These are phyloP conservation scores for Copidosoma floridanum DNA, from an alignment of 1,140 invertebrate species.

Conservation along the genomic window DNA sequence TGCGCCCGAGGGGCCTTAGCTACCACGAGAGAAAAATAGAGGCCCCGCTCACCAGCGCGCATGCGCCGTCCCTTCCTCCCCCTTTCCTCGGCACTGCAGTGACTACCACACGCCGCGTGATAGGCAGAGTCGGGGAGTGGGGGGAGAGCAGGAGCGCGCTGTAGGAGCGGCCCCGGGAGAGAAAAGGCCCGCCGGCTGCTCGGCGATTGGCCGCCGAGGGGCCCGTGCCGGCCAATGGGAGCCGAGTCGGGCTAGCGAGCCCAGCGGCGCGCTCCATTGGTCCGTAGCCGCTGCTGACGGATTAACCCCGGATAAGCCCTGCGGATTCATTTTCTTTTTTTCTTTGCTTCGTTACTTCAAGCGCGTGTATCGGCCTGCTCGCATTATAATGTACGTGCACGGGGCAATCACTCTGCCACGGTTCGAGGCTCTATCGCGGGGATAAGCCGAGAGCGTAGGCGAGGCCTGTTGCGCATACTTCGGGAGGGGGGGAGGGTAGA, in stretches of 20 bases:
- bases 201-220: constrained; percentile 35
- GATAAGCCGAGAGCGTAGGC: constrained; percentile 22
- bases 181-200: constrained; percentile 16
- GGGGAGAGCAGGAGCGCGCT: constrained; percentile 36
- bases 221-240: constrained; percentile 33
- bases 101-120: constrained; percentile 28
- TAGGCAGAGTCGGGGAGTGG: constrained; percentile 30
- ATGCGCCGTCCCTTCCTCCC: background rate
- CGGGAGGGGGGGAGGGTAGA: background rate
- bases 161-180: constrained; percentile 27
- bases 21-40: constrained; percentile 55
- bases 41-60: constrained; percentile 11
- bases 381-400: background rate
- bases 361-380: background rate
- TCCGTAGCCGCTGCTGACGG: constrained; percentile 18
- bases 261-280: constrained; percentile 38
- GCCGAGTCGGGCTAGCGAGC: constrained; percentile 24
- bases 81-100: too few species aligned
- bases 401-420: too few species aligned
- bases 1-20: constrained; percentile 56
- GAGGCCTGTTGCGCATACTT: constrained; percentile 4
- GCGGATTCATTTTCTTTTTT: constrained; percentile 12
- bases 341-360: background rate
- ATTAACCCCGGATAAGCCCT: constrained; percentile 27
- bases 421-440: background rate